Evolutionary conservation across 37 sponge, comb jelly and placozoan species (phyloP).

Genomic region (Chondrosia reniformis): DNA sequence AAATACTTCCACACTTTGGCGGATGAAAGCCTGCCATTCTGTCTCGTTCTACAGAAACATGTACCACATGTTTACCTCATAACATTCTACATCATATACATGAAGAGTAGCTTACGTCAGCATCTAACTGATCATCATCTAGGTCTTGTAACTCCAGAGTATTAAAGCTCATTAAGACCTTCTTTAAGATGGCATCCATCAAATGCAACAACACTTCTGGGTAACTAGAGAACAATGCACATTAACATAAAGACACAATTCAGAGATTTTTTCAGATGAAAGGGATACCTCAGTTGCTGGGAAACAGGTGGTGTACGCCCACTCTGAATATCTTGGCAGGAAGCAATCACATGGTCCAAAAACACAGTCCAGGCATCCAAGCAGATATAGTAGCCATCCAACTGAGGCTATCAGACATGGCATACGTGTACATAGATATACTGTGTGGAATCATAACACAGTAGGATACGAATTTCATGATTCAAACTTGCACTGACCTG

Average conservation of each 20-base stretch:
- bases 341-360: conserved; percentile 57
- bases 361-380: conserved; percentile 72
- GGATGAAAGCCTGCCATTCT: conserved; percentile 79
- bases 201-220: conserved; percentile 41
- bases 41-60: conserved; percentile 62
- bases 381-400: conserved; percentile 74
- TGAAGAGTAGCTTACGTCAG: conserved; percentile 54
- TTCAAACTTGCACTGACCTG: too few species aligned
- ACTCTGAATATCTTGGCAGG: background rate
- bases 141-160: conserved; percentile 61
- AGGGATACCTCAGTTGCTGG: too few species aligned
- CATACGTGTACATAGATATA: too few species aligned
- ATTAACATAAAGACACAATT: background rate
- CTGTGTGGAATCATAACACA: too few species aligned
- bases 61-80: background rate
- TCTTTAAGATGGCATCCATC: conserved; percentile 57
- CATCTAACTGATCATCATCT: conserved; percentile 68
- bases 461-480: too few species aligned
- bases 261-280: background rate
- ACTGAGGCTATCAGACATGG: conserved; percentile 28
- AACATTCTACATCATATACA: background rate
- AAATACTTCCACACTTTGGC: conserved; percentile 63
- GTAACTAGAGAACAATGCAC: background rate
- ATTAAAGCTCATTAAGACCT: conserved; percentile 57
- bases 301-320: background rate